Evolutionary conservation across 1,140 invertebrate genomes (phyloP).

Genomic region (Dryas iulia): DNA sequence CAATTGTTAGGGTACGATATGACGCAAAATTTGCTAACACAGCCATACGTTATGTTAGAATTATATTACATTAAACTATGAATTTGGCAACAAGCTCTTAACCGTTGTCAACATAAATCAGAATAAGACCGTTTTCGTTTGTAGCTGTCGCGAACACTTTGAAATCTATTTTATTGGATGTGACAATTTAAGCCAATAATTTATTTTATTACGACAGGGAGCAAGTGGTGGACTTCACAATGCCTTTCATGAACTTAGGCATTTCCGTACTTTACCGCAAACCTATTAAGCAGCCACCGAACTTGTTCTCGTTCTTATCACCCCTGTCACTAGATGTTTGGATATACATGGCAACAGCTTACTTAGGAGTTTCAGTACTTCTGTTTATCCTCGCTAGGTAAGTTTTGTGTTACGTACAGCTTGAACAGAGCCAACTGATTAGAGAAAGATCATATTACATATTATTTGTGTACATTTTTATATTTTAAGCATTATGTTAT

Average conservation of each 20-base stretch:
- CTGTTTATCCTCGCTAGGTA: conserved; percentile 96
- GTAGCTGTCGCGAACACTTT: background rate
- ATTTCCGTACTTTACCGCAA: conserved; percentile 96
- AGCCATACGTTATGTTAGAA: background rate
- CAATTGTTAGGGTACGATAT: no score
- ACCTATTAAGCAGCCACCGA: conserved; percentile 93
- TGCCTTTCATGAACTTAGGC: conserved; percentile 97
- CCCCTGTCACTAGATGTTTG: conserved; percentile 96
- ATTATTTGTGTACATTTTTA: background rate
- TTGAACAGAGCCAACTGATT: background rate
- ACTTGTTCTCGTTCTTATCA: conserved; percentile 96
- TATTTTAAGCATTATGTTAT: background rate
- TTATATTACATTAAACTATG: background rate
- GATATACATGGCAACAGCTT: conserved; percentile 97
- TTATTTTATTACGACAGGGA: conserved; percentile 58
- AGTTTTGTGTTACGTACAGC: conserved; percentile 44
- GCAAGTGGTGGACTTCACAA: conserved; percentile 95
- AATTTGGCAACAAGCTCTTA: conserved; percentile 1
- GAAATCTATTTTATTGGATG: conserved; percentile 2
- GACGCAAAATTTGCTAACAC: background rate
- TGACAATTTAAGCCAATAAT: conserved; percentile 14
- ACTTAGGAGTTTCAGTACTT: conserved; percentile 95
- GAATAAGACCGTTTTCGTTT: conserved; percentile 8
- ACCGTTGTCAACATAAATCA: conserved; percentile 10
- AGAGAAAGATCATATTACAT: background rate